Evolutionary conservation across 2,113 vertebrate genomes (phyloP), one percentile per base, ranked within the genome.

Genomic region (Vimba vimba): DNA sequence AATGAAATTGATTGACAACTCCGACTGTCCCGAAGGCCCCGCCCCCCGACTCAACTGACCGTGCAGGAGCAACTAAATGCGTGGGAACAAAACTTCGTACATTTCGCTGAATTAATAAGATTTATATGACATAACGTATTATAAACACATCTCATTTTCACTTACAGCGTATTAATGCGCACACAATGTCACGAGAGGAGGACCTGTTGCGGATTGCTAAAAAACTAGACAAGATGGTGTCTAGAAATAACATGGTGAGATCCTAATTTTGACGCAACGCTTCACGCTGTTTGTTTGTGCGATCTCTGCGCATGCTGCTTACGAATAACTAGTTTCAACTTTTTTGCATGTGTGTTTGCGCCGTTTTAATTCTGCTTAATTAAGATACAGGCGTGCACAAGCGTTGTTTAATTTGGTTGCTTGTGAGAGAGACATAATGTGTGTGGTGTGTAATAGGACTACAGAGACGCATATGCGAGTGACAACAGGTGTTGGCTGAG

Each of bases 151-250:
- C 21, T 13, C 19, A 27, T 17, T 19, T 60, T 43, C 52, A 55
- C 17, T 45, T 25, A 33, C 2, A 64, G 45, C 64, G 59, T 82
- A 91, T 93, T 89, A 87, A 94, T 94, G 93, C 92, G 79, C 78
- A 50, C 66, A 87, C 71, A 89, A 98, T 99, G 97, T 95, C 96
- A 74, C 96, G 93, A 45, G 96, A 97, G 86, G 96, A 97, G 91
- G 97, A 98, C 86, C 94, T 99, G 87, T 93, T 96, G 86, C 94
- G 95, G 89, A 98, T 97, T 68, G 97, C 96, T 76, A 97, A 96
- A 90, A 97, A 96, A 86, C 86, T 99, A 94, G 97, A 98, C 94
- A 98, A 98, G 94, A 99, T 98, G 97, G 97, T 99, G 94, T 96
- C 97, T 92, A 94, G 96, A 93, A 97, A 96, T 93, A 96, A 92